phyloP scores from a whole-genome alignment of 2,797 vertebrate species.

The Atherinosoma microstoma region DNA sequence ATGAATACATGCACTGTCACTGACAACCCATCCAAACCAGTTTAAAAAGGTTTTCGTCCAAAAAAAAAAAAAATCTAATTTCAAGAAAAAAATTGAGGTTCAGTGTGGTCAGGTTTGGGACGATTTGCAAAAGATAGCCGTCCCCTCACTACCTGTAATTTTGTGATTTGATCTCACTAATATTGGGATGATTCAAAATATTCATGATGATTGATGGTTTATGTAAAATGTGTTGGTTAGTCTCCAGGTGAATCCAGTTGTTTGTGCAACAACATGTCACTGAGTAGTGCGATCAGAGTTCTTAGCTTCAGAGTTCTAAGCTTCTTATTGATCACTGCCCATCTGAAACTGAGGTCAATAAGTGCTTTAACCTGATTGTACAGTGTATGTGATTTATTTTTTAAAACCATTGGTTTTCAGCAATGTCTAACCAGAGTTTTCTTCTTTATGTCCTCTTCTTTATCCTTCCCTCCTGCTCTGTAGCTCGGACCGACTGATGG shows the following conservation, averaged over 20 bases:
- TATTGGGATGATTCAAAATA: neutral
- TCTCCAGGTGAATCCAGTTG: neutral
- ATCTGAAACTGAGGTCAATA: neutral
- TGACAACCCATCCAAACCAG: neutral
- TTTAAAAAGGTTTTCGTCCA: neutral
- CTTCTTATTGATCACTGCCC: conserved; percentile 23
- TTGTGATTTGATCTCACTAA: neutral
- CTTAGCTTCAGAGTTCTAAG: neutral
- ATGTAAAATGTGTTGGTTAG: neutral
- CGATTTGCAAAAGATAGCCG: neutral
- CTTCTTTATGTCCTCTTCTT: conserved; percentile 3
- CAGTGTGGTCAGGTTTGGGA: neutral
- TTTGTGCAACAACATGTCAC: neutral
- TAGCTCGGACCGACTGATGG: conserved; percentile 97
- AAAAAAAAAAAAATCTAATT: neutral
- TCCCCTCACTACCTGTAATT: neutral
- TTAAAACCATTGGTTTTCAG: neutral
- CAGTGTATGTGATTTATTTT: neutral
- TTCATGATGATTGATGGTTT: neutral
- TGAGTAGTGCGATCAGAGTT: conserved; percentile 15
- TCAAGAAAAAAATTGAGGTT: neutral
- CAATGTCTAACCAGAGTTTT: conserved; percentile 36
- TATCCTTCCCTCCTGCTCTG: conserved; percentile 17
- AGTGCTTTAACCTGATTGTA: neutral
- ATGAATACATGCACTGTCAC: neutral